phyloP scores from a whole-genome alignment of 35 echinoderm and acorn worm species.

The Ophioderma brevispina region DNA sequence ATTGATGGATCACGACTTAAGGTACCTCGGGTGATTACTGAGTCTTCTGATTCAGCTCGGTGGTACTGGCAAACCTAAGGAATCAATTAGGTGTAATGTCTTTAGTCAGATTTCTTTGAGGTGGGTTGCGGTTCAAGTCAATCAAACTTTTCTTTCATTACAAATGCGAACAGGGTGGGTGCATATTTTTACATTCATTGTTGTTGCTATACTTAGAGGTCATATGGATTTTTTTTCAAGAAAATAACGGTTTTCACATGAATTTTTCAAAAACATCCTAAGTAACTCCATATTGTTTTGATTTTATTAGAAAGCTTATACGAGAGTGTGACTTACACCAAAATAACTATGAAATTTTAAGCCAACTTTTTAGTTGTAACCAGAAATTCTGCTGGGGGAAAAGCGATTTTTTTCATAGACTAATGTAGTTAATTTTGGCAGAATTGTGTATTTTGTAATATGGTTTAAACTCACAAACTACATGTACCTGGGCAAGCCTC shows the following conservation, averaged over 20 bases:
- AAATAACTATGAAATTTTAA: neutral
- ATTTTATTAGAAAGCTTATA: no score
- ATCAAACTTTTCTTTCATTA: neutral
- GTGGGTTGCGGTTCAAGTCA: neutral
- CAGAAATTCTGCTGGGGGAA: no score
- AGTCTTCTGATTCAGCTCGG: neutral
- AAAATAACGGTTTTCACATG: neutral
- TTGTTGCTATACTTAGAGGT: neutral
- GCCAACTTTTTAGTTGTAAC: no score
- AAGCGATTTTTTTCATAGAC: no score
- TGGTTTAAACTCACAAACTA: no score
- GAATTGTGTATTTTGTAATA: no score
- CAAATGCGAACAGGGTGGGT: neutral
- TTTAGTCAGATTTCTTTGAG: no score
- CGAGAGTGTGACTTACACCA: neutral
- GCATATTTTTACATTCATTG: neutral
- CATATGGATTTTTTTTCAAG: neutral
- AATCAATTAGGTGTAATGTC: no score
- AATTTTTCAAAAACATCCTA: neutral
- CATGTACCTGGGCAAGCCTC: no score
- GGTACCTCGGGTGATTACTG: neutral
- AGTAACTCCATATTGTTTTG: neutral
- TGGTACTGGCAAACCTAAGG: neutral
- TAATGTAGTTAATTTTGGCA: no score
- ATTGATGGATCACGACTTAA: neutral